Evolutionary conservation across 2,113 vertebrate genomes (phyloP).

Genomic region (Platichthys flesus): DNA sequence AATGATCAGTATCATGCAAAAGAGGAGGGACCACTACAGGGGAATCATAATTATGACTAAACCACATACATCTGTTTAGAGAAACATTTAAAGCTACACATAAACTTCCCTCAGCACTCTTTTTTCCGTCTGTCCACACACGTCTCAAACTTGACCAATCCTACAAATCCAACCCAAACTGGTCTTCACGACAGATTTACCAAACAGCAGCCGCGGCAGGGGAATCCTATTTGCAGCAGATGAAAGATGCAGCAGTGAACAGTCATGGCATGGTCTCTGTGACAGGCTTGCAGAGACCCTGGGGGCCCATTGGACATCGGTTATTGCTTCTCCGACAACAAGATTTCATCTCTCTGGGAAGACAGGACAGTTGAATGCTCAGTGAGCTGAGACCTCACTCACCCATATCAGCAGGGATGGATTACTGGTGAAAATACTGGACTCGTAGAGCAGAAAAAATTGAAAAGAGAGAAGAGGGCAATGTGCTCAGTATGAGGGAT

Average conservation of each 20-base stretch:
- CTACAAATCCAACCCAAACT: constrained; percentile 39
- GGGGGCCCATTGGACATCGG: constrained; percentile 26
- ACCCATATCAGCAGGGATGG: constrained; percentile 46
- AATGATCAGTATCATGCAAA: not conserved
- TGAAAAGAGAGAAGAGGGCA: constrained; percentile 23
- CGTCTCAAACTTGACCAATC: not conserved
- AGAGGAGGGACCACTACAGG: not conserved
- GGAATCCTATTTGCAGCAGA: constrained; percentile 61
- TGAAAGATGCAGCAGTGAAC: constrained; percentile 62
- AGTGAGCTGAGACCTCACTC: constrained; percentile 50
- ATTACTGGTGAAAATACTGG: constrained; percentile 52
- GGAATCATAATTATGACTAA: not conserved
- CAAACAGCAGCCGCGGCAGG: constrained; percentile 25
- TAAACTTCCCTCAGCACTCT: not conserved
- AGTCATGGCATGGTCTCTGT: constrained; percentile 22
- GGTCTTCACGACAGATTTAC: constrained; percentile 42
- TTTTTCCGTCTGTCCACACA: not conserved
- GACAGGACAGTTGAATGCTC: constrained; percentile 37
- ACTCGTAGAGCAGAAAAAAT: constrained; percentile 32
- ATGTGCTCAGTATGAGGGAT: constrained; percentile 18
- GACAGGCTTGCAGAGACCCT: constrained; percentile 48
- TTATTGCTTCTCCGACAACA: constrained; percentile 48
- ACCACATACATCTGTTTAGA: not conserved
- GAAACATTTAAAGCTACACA: constrained; percentile 3
- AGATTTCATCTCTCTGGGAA: constrained; percentile 38